These are phyloP conservation scores for Argyresthia goedartella DNA, from an alignment of 2,888 invertebrate genomes.

Conservation along the genomic window DNA sequence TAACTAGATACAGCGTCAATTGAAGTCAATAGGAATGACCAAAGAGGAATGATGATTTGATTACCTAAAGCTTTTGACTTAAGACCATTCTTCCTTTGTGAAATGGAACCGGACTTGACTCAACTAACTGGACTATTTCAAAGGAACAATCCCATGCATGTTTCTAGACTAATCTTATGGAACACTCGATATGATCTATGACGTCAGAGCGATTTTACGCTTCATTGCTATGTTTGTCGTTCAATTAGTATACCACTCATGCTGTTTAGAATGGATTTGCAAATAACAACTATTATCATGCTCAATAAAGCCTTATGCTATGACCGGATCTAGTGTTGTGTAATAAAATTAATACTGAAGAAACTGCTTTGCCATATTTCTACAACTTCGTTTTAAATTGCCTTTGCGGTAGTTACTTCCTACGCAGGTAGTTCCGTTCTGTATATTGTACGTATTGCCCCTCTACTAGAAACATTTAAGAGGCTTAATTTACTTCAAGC, in stretches of 20 bases:
- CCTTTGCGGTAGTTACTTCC: not conserved
- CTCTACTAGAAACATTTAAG: not conserved
- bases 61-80: no score
- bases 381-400: not conserved
- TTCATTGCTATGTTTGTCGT: not conserved
- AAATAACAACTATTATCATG: not conserved
- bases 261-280: not conserved
- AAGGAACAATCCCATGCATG: not conserved
- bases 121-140: no score
- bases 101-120: no score
- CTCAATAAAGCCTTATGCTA: not conserved
- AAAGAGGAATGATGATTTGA: no score
- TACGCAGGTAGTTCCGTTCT: not conserved
- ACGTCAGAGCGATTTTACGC: not conserved
- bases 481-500: no score
- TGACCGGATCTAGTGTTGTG: not conserved
- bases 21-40: no score
- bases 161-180: not conserved
- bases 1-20: no score
- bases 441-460: not conserved
- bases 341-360: not conserved
- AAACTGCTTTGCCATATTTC: no score
- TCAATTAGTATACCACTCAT: not conserved
- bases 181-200: not conserved
- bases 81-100: no score